These are phyloP conservation scores for Percina caprodes DNA, from an alignment of 2,113 vertebrate species.

Conservation along the genomic window DNA sequence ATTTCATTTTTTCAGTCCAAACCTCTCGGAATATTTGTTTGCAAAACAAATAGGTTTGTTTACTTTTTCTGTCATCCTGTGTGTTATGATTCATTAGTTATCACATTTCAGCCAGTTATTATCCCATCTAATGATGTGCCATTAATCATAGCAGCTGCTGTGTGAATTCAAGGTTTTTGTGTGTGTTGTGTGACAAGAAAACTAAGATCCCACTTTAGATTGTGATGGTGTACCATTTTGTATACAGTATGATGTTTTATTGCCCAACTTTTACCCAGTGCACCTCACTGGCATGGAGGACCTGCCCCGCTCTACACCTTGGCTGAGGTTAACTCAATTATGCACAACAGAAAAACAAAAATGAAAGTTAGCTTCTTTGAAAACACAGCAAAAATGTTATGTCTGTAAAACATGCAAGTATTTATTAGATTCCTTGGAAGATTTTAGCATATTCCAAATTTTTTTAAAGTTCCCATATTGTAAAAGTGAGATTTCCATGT, in stretches of 20 bases:
- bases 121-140: conserved; percentile 47
- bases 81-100: conserved; percentile 38
- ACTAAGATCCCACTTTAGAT: conserved; percentile 27
- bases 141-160: conserved; percentile 48
- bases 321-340: conserved; percentile 20
- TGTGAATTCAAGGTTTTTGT: conserved; percentile 30
- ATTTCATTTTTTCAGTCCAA: not conserved
- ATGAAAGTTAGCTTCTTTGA: not conserved
- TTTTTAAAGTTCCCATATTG: not conserved
- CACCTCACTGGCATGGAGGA: conserved; percentile 6
- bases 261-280: not conserved
- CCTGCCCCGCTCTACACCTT: conserved; percentile 5
- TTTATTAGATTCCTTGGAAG: not conserved
- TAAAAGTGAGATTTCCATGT: too few species aligned
- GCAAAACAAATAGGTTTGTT: not conserved
- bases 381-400: not conserved
- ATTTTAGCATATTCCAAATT: conserved; percentile 1
- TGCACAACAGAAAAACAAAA: conserved; percentile 8
- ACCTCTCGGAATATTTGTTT: conserved; percentile 24
- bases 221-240: conserved; percentile 27
- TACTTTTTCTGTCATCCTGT: conserved; percentile 12
- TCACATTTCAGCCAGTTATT: conserved; percentile 44
- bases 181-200: conserved; percentile 36
- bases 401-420: not conserved
- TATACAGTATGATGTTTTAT: conserved; percentile 14